phyloP scores from a whole-genome alignment of 2,797 vertebrate species.

The Thripadectes ignobilis region DNA sequence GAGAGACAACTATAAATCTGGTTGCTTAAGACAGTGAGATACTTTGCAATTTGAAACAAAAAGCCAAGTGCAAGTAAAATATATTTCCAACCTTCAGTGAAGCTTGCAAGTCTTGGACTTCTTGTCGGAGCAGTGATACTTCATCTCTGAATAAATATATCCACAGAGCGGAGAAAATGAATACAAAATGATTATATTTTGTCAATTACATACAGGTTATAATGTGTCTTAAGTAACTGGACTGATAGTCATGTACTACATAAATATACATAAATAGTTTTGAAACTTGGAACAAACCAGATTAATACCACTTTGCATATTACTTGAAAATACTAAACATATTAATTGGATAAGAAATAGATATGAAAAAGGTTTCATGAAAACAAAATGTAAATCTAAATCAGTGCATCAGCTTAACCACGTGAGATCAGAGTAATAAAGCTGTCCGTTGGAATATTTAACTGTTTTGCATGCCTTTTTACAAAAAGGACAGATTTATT shows the following conservation, averaged over 20 bases:
- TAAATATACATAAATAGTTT: not conserved
- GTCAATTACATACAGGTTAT: not conserved
- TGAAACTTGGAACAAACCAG: not conserved
- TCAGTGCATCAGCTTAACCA: not conserved
- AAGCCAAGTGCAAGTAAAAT: slow-evolving; percentile 49
- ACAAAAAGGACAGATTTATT: not conserved
- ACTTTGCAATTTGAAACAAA: slow-evolving; percentile 47
- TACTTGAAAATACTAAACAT: not conserved
- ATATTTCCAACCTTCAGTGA: slow-evolving; percentile 89
- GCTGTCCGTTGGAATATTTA: not conserved
- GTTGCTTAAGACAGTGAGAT: not conserved
- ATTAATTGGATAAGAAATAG: not conserved
- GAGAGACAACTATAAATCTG: slow-evolving; percentile 18
- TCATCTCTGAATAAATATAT: slow-evolving; percentile 84
- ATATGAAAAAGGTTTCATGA: not conserved
- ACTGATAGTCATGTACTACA: not conserved
- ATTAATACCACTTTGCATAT: not conserved
- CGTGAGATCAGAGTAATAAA: not conserved
- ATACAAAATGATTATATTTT: slow-evolving; percentile 35
- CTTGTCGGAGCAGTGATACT: slow-evolving; percentile 89
- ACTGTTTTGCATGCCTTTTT: not conserved
- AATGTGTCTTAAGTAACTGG: not conserved
- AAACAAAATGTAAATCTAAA: not conserved
- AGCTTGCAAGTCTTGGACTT: slow-evolving; percentile 93
- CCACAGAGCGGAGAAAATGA: slow-evolving; percentile 44